A percentile compares a stretch with the other conserved stretches of the same genome.
Conservation (phyloP, 2,888 invertebrate genomes). For the Volucella zonaria region DNA sequence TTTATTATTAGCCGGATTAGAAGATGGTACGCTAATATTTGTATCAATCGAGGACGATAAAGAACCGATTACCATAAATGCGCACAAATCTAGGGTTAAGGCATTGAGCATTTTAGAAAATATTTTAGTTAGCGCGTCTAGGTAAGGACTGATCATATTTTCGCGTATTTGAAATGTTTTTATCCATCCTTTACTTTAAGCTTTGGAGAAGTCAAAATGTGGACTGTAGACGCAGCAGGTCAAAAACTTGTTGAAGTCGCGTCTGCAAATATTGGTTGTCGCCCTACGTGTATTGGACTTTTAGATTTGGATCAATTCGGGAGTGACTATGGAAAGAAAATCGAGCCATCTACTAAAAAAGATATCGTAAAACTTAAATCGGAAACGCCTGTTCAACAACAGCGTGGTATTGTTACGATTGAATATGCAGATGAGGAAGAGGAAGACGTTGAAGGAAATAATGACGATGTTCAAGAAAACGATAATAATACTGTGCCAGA, state of each 20-base stretch:
- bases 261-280: conserved; percentile 86
- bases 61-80: conserved; percentile 79
- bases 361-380: background rate
- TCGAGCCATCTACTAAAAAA: background rate
- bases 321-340: conserved; percentile 59
- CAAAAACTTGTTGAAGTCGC: conserved; percentile 83
- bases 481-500: conserved; percentile 1
- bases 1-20: conserved; percentile 87
- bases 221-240: conserved; percentile 83
- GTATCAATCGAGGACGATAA: conserved; percentile 84
- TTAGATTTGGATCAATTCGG: conserved; percentile 82
- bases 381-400: conserved; percentile 34
- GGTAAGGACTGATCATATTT: conserved; percentile 75
- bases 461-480: conserved; percentile 59
- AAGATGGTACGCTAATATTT: conserved; percentile 88
- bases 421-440: conserved; percentile 77
- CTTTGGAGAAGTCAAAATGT: conserved; percentile 90
- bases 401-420: conserved; percentile 78
- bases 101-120: conserved; percentile 85
- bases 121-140: conserved; percentile 88
- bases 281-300: conserved; percentile 89
- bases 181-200: conserved; percentile 79
- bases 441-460: conserved; percentile 15
- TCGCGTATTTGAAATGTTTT: background rate
- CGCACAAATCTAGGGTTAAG: conserved; percentile 88